Evolutionary conservation across 2,888 invertebrate species (phyloP), one percentile per base, ranked within the genome.

Genomic region (Hylaea fasciaria): DNA sequence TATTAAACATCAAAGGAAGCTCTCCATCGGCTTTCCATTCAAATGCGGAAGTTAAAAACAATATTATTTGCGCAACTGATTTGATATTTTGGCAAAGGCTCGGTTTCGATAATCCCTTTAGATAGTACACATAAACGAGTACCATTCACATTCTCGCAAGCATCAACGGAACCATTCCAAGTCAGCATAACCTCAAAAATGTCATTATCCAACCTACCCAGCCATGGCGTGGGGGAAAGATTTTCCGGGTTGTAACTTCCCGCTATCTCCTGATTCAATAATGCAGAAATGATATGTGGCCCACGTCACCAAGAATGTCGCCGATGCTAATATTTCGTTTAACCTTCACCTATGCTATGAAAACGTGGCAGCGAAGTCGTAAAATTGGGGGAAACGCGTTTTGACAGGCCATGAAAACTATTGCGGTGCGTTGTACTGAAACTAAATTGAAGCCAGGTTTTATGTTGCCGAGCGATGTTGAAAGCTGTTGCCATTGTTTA

Each of bases 211-310:
- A 54, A 68, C 56, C 64, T 57, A 70, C 64, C 71, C 67, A 67
- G 46, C 70, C 73, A 64, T 62, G 44, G 48, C 56, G 39, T 10
- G 17, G 40, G 40, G 51, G 54, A 66, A 68, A 57, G 45, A 75
- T 78, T 81, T 80, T 73, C 70, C 74, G 72, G 68, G 57, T 68
- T 45, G 59, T 71, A 73, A 68, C 57, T 75, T 72, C 69, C 52
- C 62, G 64, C 66, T 73, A 73, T 77, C 75, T 73, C 72, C 52
- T 77, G 72, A 77, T 80, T 80, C 77, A 80, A 78, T 80, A 81
- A 82, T 71, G 75, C 69, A 73, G 73, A 80, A 80, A 73, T 79
- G 75, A 81, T 79, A 74, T 76, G 70, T 70, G 71, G 51, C 62
- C 51, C 58, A 44, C 51, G 68, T 64, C 67, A 70, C 57, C 57